phyloP scores from a whole-genome alignment of 2,797 vertebrate genomes.

The Poecilia gillii region DNA sequence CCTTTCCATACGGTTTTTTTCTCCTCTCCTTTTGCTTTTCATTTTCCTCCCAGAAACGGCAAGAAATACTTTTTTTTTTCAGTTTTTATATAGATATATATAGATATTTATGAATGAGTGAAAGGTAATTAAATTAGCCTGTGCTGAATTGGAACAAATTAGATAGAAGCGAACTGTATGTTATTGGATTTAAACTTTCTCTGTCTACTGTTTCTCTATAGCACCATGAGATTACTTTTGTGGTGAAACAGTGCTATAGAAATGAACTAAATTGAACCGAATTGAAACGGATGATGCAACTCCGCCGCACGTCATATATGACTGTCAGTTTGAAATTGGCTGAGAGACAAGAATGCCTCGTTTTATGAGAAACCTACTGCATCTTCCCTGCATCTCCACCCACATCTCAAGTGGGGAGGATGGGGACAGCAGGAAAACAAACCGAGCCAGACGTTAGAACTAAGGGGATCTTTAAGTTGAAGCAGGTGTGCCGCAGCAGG shows the following conservation, averaged over 20 bases:
- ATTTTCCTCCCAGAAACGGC: neutral
- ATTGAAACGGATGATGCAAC: constrained; percentile 4
- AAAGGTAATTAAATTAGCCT: neutral
- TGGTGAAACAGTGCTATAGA: constrained; percentile 2
- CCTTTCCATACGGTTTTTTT: neutral
- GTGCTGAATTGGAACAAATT: constrained; percentile 1
- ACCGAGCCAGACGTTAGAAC: neutral
- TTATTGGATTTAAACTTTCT: constrained; percentile 8
- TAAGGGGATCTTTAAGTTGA: neutral
- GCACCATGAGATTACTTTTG: constrained; percentile 6
- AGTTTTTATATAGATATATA: neutral
- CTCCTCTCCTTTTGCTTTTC: neutral
- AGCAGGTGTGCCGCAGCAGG: neutral
- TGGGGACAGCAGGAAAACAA: neutral
- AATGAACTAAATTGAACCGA: constrained; percentile 5
- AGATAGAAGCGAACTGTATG: neutral
- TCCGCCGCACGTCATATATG: neutral
- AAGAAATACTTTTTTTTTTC: neutral
- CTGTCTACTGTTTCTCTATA: neutral
- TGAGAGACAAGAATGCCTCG: constrained; percentile 2
- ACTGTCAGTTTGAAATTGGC: constrained; percentile 13
- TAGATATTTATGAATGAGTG: neutral
- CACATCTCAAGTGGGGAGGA: neutral
- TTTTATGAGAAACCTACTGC: neutral
- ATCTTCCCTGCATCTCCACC: neutral